A percentile compares a stretch with the other conserved stretches of the same genome.
Conservation (phyloP, 2,113 vertebrate species). For the Motacilla tschutschensis region DNA sequence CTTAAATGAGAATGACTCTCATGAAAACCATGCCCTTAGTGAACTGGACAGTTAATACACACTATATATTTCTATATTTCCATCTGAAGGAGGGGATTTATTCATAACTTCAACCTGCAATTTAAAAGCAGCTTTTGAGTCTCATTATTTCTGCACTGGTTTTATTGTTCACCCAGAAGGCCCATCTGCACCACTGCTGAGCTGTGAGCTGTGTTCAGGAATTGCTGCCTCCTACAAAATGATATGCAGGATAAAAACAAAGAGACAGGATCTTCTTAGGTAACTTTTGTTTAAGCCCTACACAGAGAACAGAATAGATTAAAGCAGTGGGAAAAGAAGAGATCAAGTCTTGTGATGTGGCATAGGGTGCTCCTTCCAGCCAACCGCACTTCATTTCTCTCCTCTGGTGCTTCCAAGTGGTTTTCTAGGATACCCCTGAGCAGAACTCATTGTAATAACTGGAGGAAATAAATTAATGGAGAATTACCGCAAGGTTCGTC, state of each 20-base stretch:
- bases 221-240: neutral
- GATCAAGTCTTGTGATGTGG: conserved; percentile 50
- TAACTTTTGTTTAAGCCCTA: conserved; percentile 57
- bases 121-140: conserved; percentile 24
- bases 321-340: conserved; percentile 61
- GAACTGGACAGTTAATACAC: neutral
- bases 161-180: conserved; percentile 18
- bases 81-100: neutral
- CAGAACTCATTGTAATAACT: conserved; percentile 67
- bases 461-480: conserved; percentile 66
- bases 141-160: neutral
- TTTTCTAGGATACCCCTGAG: conserved; percentile 62
- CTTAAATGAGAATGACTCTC: neutral
- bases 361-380: conserved; percentile 33
- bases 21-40: neutral
- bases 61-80: neutral
- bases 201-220: neutral
- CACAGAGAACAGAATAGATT: conserved; percentile 57
- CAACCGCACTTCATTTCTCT: conserved; percentile 56
- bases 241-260: conserved; percentile 52
- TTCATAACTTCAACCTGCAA: conserved; percentile 1
- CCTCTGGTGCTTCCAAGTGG: conserved; percentile 38
- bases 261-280: conserved; percentile 53
- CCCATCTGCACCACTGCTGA: neutral
- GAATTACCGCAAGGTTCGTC: conserved; percentile 62